Percentiles rank a stretch among this genome's conserved stretches.
phyloP scores from a whole-genome alignment of 1,140 invertebrate genomes.

The Octopus bimaculoides region DNA sequence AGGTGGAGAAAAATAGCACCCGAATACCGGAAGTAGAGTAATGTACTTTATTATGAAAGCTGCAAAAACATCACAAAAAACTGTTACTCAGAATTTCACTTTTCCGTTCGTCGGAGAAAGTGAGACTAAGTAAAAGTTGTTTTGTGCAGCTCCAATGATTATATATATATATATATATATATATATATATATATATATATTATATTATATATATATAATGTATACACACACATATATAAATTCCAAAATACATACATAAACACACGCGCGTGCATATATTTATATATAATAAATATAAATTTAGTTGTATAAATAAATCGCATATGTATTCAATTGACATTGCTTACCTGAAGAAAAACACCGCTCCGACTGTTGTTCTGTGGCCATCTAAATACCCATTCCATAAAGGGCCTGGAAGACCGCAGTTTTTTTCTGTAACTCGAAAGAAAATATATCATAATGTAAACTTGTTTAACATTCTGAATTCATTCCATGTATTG shows the following conservation, averaged over 20 bases:
- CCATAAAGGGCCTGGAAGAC: conserved; percentile 81
- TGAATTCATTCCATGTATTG: no score
- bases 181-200: not conserved
- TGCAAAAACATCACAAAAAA: no score
- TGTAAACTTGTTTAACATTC: no score
- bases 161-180: not conserved
- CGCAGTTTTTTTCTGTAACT: conserved; percentile 86
- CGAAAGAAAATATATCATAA: not conserved
- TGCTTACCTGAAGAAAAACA: conserved; percentile 74
- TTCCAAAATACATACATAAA: not conserved
- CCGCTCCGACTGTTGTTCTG: conserved; percentile 84
- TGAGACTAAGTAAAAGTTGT: no score
- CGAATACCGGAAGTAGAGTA: no score
- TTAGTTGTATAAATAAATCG: not conserved
- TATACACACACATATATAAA: not conserved
- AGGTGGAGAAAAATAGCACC: no score
- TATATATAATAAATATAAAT: not conserved
- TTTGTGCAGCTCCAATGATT: no score
- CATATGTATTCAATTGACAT: not conserved
- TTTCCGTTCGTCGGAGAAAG: no score
- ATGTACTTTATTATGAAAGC: no score
- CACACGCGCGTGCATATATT: not conserved
- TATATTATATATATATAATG: not conserved
- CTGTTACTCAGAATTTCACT: no score
- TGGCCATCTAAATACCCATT: conserved; percentile 94